phyloP scores from a whole-genome alignment of 2,113 vertebrate species.

The Cinclus mexicanus region DNA sequence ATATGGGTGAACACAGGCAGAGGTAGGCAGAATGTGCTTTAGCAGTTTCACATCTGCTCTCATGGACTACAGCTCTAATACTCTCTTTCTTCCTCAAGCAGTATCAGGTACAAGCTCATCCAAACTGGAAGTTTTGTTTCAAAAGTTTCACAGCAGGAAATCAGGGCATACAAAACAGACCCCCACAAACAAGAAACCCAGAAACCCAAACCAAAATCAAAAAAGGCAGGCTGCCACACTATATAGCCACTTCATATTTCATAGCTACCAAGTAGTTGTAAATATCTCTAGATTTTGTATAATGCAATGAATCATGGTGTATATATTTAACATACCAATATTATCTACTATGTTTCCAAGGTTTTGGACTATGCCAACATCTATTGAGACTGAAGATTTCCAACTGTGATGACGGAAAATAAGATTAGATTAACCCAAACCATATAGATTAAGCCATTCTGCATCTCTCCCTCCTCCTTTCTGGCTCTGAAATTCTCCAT shows the following conservation, averaged over 20 bases:
- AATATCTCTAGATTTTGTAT: neutral
- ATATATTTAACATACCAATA: neutral
- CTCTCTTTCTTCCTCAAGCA: neutral
- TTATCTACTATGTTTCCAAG: neutral
- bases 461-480: neutral
- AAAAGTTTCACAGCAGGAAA: neutral
- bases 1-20: neutral
- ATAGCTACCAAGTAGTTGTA: neutral
- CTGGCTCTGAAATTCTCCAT: neutral
- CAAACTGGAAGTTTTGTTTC: neutral
- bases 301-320: neutral
- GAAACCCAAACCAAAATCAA: neutral
- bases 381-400: neutral
- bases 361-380: neutral
- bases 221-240: neutral
- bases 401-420: neutral
- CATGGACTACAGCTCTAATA: neutral
- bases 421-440: neutral
- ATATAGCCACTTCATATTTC: neutral
- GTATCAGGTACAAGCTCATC: neutral
- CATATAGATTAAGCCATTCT: neutral
- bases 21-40: neutral
- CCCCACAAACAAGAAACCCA: neutral
- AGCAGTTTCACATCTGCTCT: neutral
- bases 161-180: neutral